These are phyloP conservation scores for Montipora foliosa DNA, from an alignment of 64 coral and sea anemone species.

Conservation along the genomic window DNA sequence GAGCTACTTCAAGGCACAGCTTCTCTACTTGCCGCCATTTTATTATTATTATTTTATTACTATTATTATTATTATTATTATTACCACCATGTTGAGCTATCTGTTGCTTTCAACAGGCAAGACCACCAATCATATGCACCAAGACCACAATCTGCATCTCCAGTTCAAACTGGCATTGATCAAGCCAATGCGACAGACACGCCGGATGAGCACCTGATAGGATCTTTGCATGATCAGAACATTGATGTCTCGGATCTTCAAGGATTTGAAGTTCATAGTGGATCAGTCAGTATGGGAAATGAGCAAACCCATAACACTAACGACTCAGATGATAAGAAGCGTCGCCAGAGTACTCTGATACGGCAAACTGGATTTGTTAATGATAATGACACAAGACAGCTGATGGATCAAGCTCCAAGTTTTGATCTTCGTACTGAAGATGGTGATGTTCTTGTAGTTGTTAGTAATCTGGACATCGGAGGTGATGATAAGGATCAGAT, in stretches of 20 bases:
- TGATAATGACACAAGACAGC: conserved; percentile 38
- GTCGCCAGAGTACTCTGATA: conserved; percentile 58
- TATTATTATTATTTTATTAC: too few relatives aligned
- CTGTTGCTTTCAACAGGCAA: not conserved
- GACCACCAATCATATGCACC: not conserved
- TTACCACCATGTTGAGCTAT: not conserved
- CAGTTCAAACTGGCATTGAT: not conserved
- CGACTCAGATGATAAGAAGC: not conserved
- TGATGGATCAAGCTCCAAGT: conserved; percentile 26
- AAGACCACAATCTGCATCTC: conserved; percentile 8
- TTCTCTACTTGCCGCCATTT: too few relatives aligned
- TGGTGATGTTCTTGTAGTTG: conserved; percentile 73
- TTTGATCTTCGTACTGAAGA: conserved; percentile 83
- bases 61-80: too few relatives aligned
- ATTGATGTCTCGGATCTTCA: conserved; percentile 83
- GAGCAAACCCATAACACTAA: conserved; percentile 36
- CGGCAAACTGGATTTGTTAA: conserved; percentile 72
- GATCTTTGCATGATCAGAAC: conserved; percentile 22
- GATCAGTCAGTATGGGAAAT: conserved; percentile 41
- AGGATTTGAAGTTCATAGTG: conserved; percentile 85
- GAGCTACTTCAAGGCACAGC: too few relatives aligned
- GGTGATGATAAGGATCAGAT: conserved; percentile 34
- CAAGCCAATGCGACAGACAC: not conserved
- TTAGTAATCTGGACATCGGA: conserved; percentile 55
- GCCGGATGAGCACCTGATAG: not conserved